Base-by-base conservation (phyloP, 2,113 vertebrate species). In the Xiphias gladius region DNA sequence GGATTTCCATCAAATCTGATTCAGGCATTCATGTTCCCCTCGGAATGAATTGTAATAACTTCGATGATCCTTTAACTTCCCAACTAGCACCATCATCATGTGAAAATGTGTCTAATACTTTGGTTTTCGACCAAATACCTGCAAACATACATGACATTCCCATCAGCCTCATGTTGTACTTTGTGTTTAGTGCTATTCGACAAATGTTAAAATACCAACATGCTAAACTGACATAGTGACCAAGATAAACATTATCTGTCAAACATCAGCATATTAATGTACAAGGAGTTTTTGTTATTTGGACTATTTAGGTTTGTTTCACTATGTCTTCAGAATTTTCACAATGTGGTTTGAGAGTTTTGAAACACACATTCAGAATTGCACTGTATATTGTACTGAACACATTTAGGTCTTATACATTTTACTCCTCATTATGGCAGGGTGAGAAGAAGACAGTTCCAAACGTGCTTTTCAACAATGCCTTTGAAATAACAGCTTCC, bases 401-500 rank as follows among this genome's bases (percentile, higher is more conserved):
- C 32, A 30, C 58, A 19, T 64, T 46, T 22, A 46, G 8, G 61
- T 52, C 50, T 54, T 22, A 24, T 35, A 46, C n/a, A 7, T 74
- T 41, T 46, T 6, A 17, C 39, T 46, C 43, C 10, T 76, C 14
- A 26, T 58, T 63, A 30, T 48, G 39, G 41, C 50, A 43, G 8
- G 2, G 20, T 17, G 62, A 77, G 63, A 39, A 48, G 57, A 55
- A 41, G 39, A 73, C 46, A 65, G 65, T 79, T 79, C 62, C 76
- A 91, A 74, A 74, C 74, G 30, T 24, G 76, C 80, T 91, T 90
- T 86, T 89, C 79, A 79, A 73, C 87, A 80, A 75, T 86, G 86
- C 81, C 88, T 84, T 91, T 81, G 74, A 93, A 92, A 93, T 85
- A 94, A 93, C 92, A 91, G 79, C 88, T 80, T 93, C 82, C 87